These are phyloP conservation scores for Orussus abietinus DNA, from an alignment of 1,140 invertebrate genomes.

Conservation along the genomic window DNA sequence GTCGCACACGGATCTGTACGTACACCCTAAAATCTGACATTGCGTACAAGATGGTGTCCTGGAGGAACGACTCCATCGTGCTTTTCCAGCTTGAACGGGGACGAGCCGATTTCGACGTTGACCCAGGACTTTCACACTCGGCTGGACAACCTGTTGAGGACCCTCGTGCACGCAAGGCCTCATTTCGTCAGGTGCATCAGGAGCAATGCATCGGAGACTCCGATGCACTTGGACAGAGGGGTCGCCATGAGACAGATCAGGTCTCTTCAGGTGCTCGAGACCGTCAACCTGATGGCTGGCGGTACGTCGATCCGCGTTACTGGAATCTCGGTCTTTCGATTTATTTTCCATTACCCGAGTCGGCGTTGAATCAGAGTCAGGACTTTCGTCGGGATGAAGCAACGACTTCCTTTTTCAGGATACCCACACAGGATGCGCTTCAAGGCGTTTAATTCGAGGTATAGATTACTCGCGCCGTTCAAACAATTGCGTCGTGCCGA, in stretches of 20 bases:
- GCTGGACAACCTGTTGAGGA: constrained; percentile 85
- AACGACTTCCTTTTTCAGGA: constrained; percentile 56
- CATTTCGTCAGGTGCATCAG: constrained; percentile 92
- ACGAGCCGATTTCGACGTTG: constrained; percentile 84
- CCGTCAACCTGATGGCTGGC: constrained; percentile 90
- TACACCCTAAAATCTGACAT: constrained; percentile 22
- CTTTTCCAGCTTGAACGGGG: constrained; percentile 67
- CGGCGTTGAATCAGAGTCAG: too few relatives aligned
- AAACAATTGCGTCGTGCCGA: constrained; percentile 70
- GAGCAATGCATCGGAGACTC: constrained; percentile 75
- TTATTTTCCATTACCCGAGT: constrained; percentile 7
- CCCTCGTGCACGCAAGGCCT: constrained; percentile 86
- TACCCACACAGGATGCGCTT: constrained; percentile 93
- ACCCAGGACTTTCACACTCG: constrained; percentile 94
- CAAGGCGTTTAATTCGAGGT: constrained; percentile 86
- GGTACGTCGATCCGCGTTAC: constrained; percentile 51
- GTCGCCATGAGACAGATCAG: constrained; percentile 82
- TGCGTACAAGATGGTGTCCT: too few relatives aligned
- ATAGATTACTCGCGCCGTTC: constrained; percentile 77
- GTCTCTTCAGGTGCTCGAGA: constrained; percentile 89
- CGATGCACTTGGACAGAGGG: constrained; percentile 74
- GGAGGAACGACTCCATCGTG: too few relatives aligned
- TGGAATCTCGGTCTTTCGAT: not conserved
- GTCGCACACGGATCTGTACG: constrained; percentile 76
- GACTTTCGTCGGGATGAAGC: too few relatives aligned